Base-by-base conservation (phyloP, 2,888 invertebrate genomes). In the Leptarthrus brevirostris region DNA sequence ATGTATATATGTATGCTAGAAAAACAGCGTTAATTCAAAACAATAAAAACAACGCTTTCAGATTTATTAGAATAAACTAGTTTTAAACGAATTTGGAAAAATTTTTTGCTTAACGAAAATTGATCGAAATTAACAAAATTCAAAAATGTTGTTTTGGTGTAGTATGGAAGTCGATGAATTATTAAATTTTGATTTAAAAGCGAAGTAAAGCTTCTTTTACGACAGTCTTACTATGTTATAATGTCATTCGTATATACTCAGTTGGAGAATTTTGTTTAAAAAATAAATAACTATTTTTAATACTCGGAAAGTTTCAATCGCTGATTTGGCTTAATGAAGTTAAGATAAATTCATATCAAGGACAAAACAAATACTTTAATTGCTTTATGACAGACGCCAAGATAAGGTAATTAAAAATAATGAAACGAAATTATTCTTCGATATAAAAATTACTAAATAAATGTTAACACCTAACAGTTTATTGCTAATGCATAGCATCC, bases 21-120 rank as follows among this genome's bases (percentile, higher is more conserved):
- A 52, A 52, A 69, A 69, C 69, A 69, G 69, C 69, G 69, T 69
- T 69, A 69, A 69, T 52, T 18, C 26, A 69, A 69, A 69, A 69
- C 52, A 69, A 69, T 30, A 69, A 69, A 26, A 49, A 52, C 18
- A 69, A 49, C 34, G 36, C 30, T 52, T 69, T 18, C 34, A 52
- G 34, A 30, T 47, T 18, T 22, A 26, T 49, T 16, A 69, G 16
- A 69, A 69, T n/a, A 52, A 69, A 69, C 52, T 40, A 24, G 52
- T 69, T 30, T 52, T 30, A 69, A 69, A 69, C 49, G 14, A 52
- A 52, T 69, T 69, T 69, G n/a, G 69, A 69, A 69, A 69, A 49
- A 52, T 36, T 12, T 52, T 1, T 69, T 49, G 49, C 34, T 49
- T n/a, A 69, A 69, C 34, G 34, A 69, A 69, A 69, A 52, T 69